Evolutionary conservation across 2,113 vertebrate species (phyloP), one percentile per base, ranked within the genome.

Genomic region (Platysteira castanea): DNA sequence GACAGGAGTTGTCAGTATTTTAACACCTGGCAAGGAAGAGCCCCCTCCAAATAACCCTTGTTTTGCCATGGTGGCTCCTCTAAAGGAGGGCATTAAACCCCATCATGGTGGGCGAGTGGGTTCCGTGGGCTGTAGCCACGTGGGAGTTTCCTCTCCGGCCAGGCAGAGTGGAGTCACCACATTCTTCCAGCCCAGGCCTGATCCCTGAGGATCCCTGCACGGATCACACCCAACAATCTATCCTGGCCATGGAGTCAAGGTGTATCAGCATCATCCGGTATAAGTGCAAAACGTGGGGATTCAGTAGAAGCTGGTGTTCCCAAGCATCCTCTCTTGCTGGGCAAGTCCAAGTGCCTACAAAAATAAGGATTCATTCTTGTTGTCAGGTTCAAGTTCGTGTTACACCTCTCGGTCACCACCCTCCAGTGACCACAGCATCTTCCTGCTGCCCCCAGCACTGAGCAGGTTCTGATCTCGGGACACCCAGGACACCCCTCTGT

Each of bases 11-110:
- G 93, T 93, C 91, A 97, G 94, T 56, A 76, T 92, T 89, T 95
- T 91, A 97, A 96, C 96, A 98, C 97, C 96, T 97, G 97, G 96
- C 96, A 94, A 84, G 82, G 76, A 90, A 94, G 84, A 96, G 50
- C 74, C 85, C 76, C 90, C 93, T 88, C 91, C 52, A 26, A 83
- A 93, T 88, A 97, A 95, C 96, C 82, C 91, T 95, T 90, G 41
- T 96, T 88, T 94, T 93, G 86, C 96, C 76, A 78, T 0, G 11
- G 35, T 80, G 33, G n/a, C 76, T 89, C 50, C 87, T 54, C 67
- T 15, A 41, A 52, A 19, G 0, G 10, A 37, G 65, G 52, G 47
- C 8, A 31, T 15, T n/a, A 12, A 77, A 13, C 23, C 84, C 89
- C 7, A 0, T 5, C 0, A 0, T 44, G 4, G 52, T 23, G 24